Base-by-base conservation (phyloP, 2,797 vertebrate genomes). In the Cossypha niveicapilla region DNA sequence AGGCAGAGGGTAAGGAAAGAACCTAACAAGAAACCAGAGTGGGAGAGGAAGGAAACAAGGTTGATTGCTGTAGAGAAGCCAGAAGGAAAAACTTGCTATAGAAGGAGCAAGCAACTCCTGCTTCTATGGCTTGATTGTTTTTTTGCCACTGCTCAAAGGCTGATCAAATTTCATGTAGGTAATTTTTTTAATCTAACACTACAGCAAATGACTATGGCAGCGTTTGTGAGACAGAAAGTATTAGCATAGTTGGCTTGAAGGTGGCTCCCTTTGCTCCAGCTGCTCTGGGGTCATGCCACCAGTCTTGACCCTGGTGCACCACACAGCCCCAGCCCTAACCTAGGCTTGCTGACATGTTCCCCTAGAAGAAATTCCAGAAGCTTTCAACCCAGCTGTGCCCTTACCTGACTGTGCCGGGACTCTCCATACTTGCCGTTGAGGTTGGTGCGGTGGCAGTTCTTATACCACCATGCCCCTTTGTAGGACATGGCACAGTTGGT, bases 391-490 rank as follows among this genome's bases (percentile, higher is more conserved):
- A 21, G 45, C 50, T 58, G 11, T 66, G 16, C 42, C 73, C 98
- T 98, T 96, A 99, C 99, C 99, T 99, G 99, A 77, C 99, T 99
- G 98, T 99, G 99, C 95, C 99, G 98, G 95, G 99, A 99, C 96
- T 99, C 99, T 34, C 99, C 99, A 2, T 99, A 99, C 97, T 99
- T 99, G 93, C 99, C 99, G 0, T 99, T 99, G 97, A 99, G 99
- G 97, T 99, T 99, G 92, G 99, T 99, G 73, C 99, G 98, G 95
- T 99, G 99, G 96, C 99, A 99, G 97, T 99, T 99, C 98, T 99
- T 99, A 47, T 99, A 99, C 99, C 99, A 99, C 99, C 99, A 99
- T 16, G 99, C 99, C 83, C 99, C 99, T 98, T 99, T 99, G 97
- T 99, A 99, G 16, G 99, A 99, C 98, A 99, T 98, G 94, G 99